Evolutionary conservation across 2,888 invertebrate genomes (phyloP).

Genomic region (Nebria salina): DNA sequence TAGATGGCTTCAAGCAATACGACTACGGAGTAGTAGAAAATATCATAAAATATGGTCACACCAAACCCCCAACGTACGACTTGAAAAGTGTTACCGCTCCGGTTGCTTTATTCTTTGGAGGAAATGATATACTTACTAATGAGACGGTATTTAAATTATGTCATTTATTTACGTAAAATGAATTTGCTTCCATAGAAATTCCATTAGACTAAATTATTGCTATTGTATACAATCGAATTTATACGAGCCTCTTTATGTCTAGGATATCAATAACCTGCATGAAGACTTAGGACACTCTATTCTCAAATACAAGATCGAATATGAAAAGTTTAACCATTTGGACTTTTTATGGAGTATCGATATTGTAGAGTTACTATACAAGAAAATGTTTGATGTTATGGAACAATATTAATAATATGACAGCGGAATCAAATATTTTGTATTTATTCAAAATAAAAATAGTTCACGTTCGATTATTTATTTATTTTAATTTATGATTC

Average conservation of each 20-base stretch:
- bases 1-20: slow-evolving; percentile 33
- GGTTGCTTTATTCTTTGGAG: slow-evolving; percentile 31
- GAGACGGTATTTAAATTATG: slow-evolving; percentile 20
- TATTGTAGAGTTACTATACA: slow-evolving; percentile 52
- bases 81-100: slow-evolving; percentile 20
- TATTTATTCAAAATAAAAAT: no score
- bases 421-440: no score
- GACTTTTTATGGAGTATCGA: slow-evolving; percentile 70
- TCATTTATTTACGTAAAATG: no score
- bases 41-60: slow-evolving; percentile 15
- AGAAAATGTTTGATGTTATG: slow-evolving; percentile 48
- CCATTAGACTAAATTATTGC: no score
- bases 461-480: no score
- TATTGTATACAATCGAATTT: no score
- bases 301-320: not conserved
- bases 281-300: not conserved
- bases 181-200: no score
- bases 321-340: slow-evolving; percentile 64
- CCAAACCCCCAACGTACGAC: slow-evolving; percentile 29
- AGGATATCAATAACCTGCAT: not conserved
- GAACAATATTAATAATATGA: slow-evolving; percentile 31
- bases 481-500: no score
- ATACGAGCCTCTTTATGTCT: not conserved
- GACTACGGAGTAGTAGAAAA: slow-evolving; percentile 23
- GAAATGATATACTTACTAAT: slow-evolving; percentile 25